Evolutionary conservation across 2,888 invertebrate genomes (phyloP), one percentile per base, ranked within the genome.

Genomic region (Drosophila rellima): DNA sequence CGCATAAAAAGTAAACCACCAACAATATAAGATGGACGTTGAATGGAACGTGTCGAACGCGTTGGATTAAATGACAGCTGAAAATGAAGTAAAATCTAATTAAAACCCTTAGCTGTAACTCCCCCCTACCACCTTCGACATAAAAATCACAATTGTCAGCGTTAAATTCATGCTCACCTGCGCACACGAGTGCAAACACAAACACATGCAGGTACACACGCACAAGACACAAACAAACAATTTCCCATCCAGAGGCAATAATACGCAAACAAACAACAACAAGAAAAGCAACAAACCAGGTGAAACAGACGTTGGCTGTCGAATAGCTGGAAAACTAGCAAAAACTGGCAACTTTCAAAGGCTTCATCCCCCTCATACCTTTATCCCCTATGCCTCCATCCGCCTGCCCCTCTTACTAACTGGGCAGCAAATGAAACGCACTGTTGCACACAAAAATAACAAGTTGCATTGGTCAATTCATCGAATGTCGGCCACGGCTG

Each of bases 381-480:
- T 15, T 31, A 18, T 23, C 17, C 8, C 29, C n/a, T 17, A 33
- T 2, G 2, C 10, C 26, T 15, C 35, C 33, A 6, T 13, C 20
- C 15, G 0, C n/a, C 4, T 23, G 18, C 10, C 54, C 51, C 44
- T n/a, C 39, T 26, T 11, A 2, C 48, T 42, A 61, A 23, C 55
- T 47, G 23, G 45, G 55, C 59, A 68, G 78, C 84, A 66, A 87
- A 78, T 80, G 77, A 85, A 87, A 78, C 80, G 88, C 78, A 72
- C 88, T 88, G 85, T 71, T 85, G 82, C 88, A 85, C 88, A 88
- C 88, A 78, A 78, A 87, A 82, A 88, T 84, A 88, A 84, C 83
- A 84, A 85, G 85, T 70, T 74, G 78, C 85, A 77, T 82, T 82
- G 88, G 85, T 88, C 84, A 85, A 84, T 87, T 80, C 85, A 80